phyloP scores from a whole-genome alignment of 2,113 vertebrate species.

The Microcebus lehilahytsara region DNA sequence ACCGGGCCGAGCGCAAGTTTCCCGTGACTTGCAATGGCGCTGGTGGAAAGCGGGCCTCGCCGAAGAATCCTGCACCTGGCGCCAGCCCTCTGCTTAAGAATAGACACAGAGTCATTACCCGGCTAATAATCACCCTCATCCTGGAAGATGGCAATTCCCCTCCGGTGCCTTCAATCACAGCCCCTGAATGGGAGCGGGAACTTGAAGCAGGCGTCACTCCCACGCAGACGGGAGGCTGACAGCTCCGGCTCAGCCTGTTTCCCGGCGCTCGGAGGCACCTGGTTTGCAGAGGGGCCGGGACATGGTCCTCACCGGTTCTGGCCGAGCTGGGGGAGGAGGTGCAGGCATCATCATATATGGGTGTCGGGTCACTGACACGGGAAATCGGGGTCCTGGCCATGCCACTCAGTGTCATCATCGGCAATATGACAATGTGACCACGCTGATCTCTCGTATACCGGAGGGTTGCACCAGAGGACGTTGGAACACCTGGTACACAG shows the following conservation, averaged over 20 bases:
- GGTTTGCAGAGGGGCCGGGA: not conserved
- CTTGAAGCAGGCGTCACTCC: slow-evolving; percentile 63
- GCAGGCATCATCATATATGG: not conserved
- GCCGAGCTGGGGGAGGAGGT: not conserved
- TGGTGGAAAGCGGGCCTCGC: not conserved
- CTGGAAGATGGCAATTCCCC: slow-evolving; percentile 51
- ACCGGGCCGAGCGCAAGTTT: not conserved
- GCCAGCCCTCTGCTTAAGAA: slow-evolving; percentile 45
- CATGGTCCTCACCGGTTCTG: not conserved
- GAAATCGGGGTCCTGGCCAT: not conserved
- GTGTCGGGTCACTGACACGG: fast-evolving
- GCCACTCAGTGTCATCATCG: not conserved
- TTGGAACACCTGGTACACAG: fast-evolving
- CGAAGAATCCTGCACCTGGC: not conserved
- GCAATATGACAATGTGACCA: not conserved
- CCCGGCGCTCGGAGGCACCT: slow-evolving; percentile 13
- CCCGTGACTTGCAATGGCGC: not conserved
- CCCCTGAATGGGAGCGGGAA: slow-evolving; percentile 52
- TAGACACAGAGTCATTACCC: slow-evolving; percentile 64
- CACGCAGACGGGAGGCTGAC: slow-evolving; percentile 65
- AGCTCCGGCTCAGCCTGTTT: not conserved
- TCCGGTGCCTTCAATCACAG: slow-evolving; percentile 75
- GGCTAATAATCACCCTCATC: slow-evolving; percentile 19
- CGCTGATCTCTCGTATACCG: not conserved
- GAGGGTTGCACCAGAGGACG: not conserved